A percentile compares a stretch with the other conserved stretches of the same genome.
Evolutionary conservation across 2,113 vertebrate species (phyloP).

Genomic region (Megaptera novaeangliae): DNA sequence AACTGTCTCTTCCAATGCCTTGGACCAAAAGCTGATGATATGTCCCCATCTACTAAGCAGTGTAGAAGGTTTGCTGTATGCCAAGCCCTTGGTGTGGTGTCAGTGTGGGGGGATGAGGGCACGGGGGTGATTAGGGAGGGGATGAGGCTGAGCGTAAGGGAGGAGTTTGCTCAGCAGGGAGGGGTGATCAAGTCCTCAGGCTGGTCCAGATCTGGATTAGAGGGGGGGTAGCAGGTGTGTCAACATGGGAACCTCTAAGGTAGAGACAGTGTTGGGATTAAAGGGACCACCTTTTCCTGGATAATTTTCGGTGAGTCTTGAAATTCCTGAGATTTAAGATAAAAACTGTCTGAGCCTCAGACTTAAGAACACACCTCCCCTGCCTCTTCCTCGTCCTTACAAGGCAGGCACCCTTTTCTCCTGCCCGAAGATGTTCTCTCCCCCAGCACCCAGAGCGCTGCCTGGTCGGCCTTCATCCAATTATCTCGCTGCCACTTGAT

Average conservation of each 20-base stretch:
- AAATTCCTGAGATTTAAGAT: neutral
- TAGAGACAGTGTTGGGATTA: accelerated
- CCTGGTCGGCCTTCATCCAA: neutral
- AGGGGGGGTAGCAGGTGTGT: too few species aligned
- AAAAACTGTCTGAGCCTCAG: neutral
- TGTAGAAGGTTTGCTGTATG: accelerated
- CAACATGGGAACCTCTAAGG: accelerated
- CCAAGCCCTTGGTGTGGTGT: accelerated
- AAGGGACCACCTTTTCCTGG: accelerated
- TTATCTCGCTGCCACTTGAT: neutral
- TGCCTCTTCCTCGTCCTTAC: accelerated
- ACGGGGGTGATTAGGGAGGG: accelerated
- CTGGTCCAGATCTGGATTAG: too few species aligned
- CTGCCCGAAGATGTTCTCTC: neutral
- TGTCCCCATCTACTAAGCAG: accelerated
- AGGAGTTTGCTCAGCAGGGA: accelerated
- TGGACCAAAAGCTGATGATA: accelerated
- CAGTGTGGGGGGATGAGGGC: accelerated
- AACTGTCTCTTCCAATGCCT: neutral
- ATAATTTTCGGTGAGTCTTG: accelerated
- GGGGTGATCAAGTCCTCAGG: accelerated
- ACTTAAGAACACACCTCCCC: accelerated
- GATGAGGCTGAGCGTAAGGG: accelerated
- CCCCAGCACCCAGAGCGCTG: neutral
- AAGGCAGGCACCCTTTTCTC: neutral